Evolutionary conservation across 2,888 invertebrate species (phyloP).

Genomic region (Oegoconia quadripuncta): DNA sequence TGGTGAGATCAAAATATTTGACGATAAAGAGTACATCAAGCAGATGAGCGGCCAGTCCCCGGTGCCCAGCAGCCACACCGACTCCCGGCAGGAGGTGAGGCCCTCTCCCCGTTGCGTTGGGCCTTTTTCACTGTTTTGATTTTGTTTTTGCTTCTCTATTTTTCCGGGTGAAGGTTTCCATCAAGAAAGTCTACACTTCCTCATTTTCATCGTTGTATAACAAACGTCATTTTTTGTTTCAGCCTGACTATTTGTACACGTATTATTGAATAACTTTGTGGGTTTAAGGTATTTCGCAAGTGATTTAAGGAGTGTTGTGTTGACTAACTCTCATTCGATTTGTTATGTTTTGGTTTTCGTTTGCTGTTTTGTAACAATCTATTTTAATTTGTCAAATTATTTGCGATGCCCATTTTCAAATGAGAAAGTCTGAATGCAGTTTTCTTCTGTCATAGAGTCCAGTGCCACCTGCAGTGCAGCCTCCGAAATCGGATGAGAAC

Average conservation of each 20-base stretch:
- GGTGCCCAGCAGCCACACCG: conserved; percentile 53
- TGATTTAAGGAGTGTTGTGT: conserved; percentile 21
- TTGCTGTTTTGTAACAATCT: conserved; percentile 11
- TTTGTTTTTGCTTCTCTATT: conserved; percentile 34
- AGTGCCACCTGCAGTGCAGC: conserved; percentile 79
- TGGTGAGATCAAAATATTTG: conserved; percentile 95
- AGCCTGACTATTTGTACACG: conserved; percentile 74
- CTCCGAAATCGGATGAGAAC: conserved; percentile 85
- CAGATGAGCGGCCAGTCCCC: conserved; percentile 80
- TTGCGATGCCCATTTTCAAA: conserved; percentile 6
- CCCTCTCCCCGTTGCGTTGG: conserved; percentile 24
- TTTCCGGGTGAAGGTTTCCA: conserved; percentile 43
- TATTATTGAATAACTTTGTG: conserved; percentile 61
- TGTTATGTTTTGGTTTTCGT: conserved; percentile 17
- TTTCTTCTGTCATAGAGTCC: conserved; percentile 81
- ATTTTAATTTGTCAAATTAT: conserved; percentile 16
- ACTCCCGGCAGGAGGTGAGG: conserved; percentile 76
- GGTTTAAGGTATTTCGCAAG: conserved; percentile 29
- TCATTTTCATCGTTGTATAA: conserved; percentile 30
- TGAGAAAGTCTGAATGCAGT: conserved; percentile 2
- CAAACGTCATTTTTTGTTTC: conserved; percentile 62
- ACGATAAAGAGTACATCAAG: conserved; percentile 94
- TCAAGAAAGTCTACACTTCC: conserved; percentile 15
- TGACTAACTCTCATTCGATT: conserved; percentile 24
- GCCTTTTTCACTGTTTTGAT: conserved; percentile 28